A percentile compares a stretch with the other conserved stretches of the same genome.
Evolutionary conservation across 2,888 invertebrate genomes (phyloP).

Genomic region (Notodonta ziczac): DNA sequence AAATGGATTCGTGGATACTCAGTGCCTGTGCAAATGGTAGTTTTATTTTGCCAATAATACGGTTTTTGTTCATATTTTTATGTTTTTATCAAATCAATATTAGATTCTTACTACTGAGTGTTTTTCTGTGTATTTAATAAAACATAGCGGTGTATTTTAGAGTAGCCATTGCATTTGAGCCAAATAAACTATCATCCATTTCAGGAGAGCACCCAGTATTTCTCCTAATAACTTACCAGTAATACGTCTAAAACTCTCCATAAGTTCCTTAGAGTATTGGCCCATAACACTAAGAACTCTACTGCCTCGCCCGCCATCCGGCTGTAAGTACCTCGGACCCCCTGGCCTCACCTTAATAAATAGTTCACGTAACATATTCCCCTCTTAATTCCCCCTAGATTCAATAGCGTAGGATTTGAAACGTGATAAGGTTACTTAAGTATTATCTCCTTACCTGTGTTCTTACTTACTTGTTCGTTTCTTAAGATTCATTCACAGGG

Average conservation of each 20-base stretch:
- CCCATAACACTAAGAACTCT: constrained; percentile 1
- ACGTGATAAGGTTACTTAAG: constrained; percentile 45
- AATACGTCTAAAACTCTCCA: not conserved
- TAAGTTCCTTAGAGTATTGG: not conserved
- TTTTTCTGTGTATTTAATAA: no score
- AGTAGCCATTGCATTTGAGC: no score
- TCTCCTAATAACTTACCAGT: not conserved
- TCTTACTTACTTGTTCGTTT: constrained; percentile 13
- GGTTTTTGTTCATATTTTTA: no score
- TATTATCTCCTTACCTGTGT: constrained; percentile 26
- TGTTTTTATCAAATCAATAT: no score
- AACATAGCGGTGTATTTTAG: no score
- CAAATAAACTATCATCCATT: not conserved
- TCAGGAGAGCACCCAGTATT: not conserved
- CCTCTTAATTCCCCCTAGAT: constrained; percentile 60
- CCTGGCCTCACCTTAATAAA: constrained; percentile 51
- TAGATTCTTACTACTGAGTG: no score
- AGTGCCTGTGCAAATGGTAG: no score
- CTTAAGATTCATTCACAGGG: not conserved
- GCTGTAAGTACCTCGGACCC: constrained; percentile 18
- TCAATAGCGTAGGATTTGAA: constrained; percentile 60
- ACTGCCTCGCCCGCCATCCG: constrained; percentile 1
- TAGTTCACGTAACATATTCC: constrained; percentile 58
- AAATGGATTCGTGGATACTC: no score
- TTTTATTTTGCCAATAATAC: no score